phyloP scores from a whole-genome alignment of 2,113 vertebrate genomes.

The Collichthys lucidus region DNA sequence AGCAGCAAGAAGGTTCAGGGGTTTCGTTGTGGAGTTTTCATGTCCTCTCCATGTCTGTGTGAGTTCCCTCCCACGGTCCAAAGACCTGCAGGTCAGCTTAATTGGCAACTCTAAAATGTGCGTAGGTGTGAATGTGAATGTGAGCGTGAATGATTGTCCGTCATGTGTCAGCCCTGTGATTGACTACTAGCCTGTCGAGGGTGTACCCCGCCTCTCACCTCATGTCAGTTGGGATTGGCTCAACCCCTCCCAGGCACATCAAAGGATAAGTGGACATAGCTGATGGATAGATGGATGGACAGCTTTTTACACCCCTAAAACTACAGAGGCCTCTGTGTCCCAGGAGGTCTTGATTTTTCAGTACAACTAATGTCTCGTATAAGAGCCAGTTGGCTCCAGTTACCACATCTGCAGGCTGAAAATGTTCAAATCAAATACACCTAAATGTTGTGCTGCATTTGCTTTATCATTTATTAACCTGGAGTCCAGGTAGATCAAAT shows the following conservation, averaged over 20 bases:
- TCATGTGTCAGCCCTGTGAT: not conserved
- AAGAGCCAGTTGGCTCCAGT: not conserved
- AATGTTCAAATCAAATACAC: not conserved
- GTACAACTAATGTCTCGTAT: not conserved
- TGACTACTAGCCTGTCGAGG: not conserved
- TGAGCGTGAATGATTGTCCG: not conserved
- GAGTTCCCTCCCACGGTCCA: not conserved
- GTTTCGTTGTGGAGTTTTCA: not conserved
- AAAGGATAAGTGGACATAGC: not conserved
- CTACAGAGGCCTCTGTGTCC: not conserved
- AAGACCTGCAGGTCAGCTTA: not conserved
- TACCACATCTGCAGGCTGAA: not conserved
- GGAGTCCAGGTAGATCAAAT: not conserved
- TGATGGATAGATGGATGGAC: not conserved
- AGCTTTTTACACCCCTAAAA: not conserved
- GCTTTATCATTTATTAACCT: not conserved
- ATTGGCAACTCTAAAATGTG: not conserved
- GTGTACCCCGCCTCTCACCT: not conserved
- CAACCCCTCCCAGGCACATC: not conserved
- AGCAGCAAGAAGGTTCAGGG: no score
- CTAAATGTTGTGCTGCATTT: not conserved
- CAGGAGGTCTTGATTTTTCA: not conserved
- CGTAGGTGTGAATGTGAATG: not conserved
- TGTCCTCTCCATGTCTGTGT: not conserved
- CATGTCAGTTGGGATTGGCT: not conserved